Evolutionary conservation across 1,140 invertebrate species (phyloP), one percentile per base, ranked within the genome.

Genomic region (Saxidomus purpurata): DNA sequence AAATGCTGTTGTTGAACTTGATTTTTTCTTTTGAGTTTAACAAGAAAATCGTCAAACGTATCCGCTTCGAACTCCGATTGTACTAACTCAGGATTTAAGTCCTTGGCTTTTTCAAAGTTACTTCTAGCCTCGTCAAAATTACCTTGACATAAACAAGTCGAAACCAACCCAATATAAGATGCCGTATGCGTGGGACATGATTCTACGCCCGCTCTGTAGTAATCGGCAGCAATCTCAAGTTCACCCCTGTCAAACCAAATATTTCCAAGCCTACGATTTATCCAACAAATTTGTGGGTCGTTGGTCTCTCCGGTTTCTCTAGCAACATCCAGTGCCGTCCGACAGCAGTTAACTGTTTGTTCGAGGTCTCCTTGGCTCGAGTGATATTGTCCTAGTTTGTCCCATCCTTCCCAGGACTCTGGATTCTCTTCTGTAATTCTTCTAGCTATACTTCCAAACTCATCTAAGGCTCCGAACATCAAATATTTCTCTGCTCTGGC

Each of bases 151-250:
- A 43, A 13, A 25, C 36, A 31, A 0, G 34, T 25, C 25, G 9
- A 15, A 34, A n/a, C 25, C 25, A 76, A 76, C 15, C 34, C 71
- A 22, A 76, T 34, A 43, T 76, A 34, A 17, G 71, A 34, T 17
- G 25, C 38, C 9, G 71, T 76, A n/a, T 36, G 71, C 15, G 71
- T 76, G 22, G 38, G 71, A 43, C 71, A 76, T 34, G 38, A 76
- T 76, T 76, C 71, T 17, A 76, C 34, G 25, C 25, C 71, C 13
- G 9, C 25, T 76, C 15, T 43, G 38, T 17, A 76, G 25, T 76
- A 76, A 31, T n/a, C 17, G 0, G 9, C 17, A 17, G 71, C 71
- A 22, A 0, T 19, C 9, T 11, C 34, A 19, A 36, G 8, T 38
- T 76, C 34, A 17, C 38, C 38, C 17, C 36, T 34, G 11, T 38